phyloP scores from a whole-genome alignment of 2,888 invertebrate genomes.

The Amitus sp. region DNA sequence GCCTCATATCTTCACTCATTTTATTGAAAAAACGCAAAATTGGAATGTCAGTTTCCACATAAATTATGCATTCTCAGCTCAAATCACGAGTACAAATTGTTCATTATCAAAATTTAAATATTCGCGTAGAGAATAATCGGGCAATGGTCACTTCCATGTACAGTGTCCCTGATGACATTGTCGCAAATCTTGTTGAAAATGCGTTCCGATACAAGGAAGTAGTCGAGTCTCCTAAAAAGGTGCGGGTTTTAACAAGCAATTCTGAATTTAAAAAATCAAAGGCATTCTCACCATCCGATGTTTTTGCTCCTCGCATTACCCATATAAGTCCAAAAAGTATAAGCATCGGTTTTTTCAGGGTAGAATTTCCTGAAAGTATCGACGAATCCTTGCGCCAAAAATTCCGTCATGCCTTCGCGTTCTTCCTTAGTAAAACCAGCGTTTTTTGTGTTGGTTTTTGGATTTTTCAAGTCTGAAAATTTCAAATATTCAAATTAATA shows the following conservation, averaged over 20 bases:
- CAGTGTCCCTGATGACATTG: conserved; percentile 80
- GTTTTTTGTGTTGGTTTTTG: conserved; percentile 89
- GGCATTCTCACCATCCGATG: conserved; percentile 93
- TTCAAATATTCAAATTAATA: not conserved
- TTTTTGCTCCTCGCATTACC: conserved; percentile 86
- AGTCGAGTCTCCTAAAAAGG: conserved; percentile 88
- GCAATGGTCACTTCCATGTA: conserved; percentile 96
- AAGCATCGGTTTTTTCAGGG: conserved; percentile 83
- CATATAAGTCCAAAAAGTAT: conserved; percentile 97
- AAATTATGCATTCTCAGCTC: no score
- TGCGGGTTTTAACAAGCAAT: conserved; percentile 33
- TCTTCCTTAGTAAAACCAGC: conserved; percentile 98
- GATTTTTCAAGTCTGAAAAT: conserved; percentile 89
- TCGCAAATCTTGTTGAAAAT: conserved; percentile 84
- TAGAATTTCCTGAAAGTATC: conserved; percentile 90
- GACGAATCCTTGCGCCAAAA: conserved; percentile 83
- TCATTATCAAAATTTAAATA: conserved; percentile 20
- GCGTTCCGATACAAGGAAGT: conserved; percentile 89
- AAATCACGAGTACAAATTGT: not conserved
- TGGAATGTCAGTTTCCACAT: no score
- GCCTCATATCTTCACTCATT: no score
- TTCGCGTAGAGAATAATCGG: conserved; percentile 79
- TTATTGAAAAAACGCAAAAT: no score
- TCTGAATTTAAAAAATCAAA: conserved; percentile 3
- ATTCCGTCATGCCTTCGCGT: conserved; percentile 87